A percentile compares a stretch with the other conserved stretches of the same genome.
Evolutionary conservation across 2,888 invertebrate genomes (phyloP).

Genomic region (Deilephila elpenor): DNA sequence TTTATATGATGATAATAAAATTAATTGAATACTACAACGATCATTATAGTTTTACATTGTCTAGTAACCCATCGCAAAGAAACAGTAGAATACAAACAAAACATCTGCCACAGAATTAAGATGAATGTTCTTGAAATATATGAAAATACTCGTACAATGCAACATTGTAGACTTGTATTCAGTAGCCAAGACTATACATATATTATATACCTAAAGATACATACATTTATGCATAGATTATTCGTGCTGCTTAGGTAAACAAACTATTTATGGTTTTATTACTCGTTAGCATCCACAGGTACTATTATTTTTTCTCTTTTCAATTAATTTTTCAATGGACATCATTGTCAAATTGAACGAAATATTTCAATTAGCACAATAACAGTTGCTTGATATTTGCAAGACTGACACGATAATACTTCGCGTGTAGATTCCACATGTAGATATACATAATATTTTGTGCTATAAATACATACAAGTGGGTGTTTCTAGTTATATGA

Average conservation of each 20-base stretch:
- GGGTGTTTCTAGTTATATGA: background rate
- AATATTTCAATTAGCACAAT: background rate
- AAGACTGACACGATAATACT: conserved; percentile 9
- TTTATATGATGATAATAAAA: too few species aligned
- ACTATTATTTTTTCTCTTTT: background rate
- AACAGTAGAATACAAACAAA: too few species aligned
- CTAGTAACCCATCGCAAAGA: too few species aligned
- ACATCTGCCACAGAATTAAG: too few species aligned
- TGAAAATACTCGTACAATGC: too few species aligned
- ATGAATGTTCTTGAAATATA: too few species aligned
- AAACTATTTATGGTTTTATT: background rate
- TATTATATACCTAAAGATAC: too few species aligned
- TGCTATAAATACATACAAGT: background rate
- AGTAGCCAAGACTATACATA: too few species aligned
- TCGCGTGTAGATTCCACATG: background rate
- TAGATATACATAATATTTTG: background rate
- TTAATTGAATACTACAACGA: too few species aligned
- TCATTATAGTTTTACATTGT: too few species aligned
- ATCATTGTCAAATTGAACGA: background rate
- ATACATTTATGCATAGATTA: too few species aligned
- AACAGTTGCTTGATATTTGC: background rate
- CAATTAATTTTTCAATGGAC: background rate
- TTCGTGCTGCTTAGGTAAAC: background rate
- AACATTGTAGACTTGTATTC: too few species aligned
- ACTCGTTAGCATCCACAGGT: background rate